Conservation (phyloP, 2,797 vertebrate genomes). For the Acipenser ruthenus region DNA sequence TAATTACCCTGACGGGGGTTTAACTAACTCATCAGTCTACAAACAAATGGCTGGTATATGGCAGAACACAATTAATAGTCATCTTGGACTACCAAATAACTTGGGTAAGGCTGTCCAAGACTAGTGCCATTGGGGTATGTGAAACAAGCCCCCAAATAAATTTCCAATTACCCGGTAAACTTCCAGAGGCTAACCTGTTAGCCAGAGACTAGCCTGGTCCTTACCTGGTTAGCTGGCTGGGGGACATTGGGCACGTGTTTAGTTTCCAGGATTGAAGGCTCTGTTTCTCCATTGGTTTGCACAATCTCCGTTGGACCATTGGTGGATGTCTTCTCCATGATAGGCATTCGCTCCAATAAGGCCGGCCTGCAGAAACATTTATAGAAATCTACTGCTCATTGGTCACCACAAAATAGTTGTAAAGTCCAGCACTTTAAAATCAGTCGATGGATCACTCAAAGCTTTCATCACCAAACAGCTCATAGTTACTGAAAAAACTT, state of each 20-base stretch:
- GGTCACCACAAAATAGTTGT: no score
- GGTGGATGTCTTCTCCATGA: conserved; percentile 90
- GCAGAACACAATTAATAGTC: no score
- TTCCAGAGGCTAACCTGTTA: background rate
- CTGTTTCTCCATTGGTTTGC: conserved; percentile 93
- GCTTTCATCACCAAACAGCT: background rate
- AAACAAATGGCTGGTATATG: no score
- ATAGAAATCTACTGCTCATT: no score
- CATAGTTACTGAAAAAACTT: background rate
- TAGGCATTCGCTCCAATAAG: conserved; percentile 94
- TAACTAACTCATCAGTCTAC: no score
- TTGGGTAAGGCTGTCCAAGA: no score
- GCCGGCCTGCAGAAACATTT: conserved; percentile 67
- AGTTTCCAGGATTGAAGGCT: conserved; percentile 74
- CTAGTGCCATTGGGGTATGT: no score
- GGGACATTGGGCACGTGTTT: conserved; percentile 74
- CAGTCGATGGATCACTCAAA: background rate
- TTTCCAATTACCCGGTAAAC: no score
- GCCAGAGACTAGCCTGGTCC: conserved; percentile 11
- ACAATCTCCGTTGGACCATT: conserved; percentile 91
- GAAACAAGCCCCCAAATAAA: no score
- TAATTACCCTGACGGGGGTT: no score
- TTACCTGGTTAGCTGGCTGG: conserved; percentile 83
- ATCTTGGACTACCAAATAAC: no score
- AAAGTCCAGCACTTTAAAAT: background rate